Conservation (phyloP, 2,113 vertebrate species). For the Pluvianellus socialis region DNA sequence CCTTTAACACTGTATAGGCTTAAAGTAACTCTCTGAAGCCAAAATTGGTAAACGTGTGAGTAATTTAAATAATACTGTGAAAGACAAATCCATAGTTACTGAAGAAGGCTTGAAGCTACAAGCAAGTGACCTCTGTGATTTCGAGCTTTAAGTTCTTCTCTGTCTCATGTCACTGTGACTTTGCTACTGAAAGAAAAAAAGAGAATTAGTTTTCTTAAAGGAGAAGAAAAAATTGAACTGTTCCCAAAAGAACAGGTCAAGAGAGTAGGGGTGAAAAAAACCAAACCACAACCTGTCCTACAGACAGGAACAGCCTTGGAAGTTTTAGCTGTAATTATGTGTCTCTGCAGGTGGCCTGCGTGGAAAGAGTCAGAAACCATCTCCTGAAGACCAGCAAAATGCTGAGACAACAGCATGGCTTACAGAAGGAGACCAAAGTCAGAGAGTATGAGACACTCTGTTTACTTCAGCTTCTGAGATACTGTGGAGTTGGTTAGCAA, state of each 20-base stretch:
- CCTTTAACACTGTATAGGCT: not conserved
- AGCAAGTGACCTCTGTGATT: not conserved
- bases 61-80: not conserved
- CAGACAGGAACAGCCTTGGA: not conserved
- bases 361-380: conserved; percentile 73
- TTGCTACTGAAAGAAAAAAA: not conserved
- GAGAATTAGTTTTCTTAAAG: not conserved
- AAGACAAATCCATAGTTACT: not conserved
- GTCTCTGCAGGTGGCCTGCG: conserved; percentile 71
- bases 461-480: not conserved
- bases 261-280: too few relatives aligned
- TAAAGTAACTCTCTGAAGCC: not conserved
- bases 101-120: not conserved
- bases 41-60: not conserved
- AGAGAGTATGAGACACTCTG: conserved; percentile 82
- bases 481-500: not conserved
- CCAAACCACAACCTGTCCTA: not conserved
- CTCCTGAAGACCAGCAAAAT: conserved; percentile 86
- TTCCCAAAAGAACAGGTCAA: not conserved
- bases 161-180: not conserved
- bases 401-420: conserved; percentile 81
- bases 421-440: conserved; percentile 82
- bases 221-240: not conserved
- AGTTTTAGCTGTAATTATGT: not conserved
- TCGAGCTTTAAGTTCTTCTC: not conserved